These are phyloP conservation scores for Ormyrus nitidulus DNA, from an alignment of 2,888 invertebrate genomes.

Conservation along the genomic window DNA sequence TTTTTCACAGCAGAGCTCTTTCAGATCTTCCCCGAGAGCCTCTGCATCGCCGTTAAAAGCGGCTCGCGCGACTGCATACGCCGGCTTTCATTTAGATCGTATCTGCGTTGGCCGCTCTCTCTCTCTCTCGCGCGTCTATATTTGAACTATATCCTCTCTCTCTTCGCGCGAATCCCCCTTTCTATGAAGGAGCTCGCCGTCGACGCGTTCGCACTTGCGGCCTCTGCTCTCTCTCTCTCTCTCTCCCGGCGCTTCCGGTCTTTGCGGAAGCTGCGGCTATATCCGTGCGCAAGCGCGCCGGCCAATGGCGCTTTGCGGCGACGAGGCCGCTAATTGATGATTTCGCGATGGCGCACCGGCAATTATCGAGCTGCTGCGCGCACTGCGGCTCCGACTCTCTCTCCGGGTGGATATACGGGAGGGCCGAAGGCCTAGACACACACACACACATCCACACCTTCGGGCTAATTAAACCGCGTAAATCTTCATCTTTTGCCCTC, in stretches of 20 bases:
- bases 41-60: background rate
- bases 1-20: too few species aligned
- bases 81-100: slow-evolving; percentile 52
- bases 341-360: slow-evolving; percentile 23
- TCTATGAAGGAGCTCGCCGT: slow-evolving; percentile 32
- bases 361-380: slow-evolving; percentile 44
- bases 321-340: slow-evolving; percentile 48
- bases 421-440: too few species aligned
- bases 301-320: background rate
- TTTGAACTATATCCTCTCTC: slow-evolving; percentile 28
- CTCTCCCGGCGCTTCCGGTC: slow-evolving; percentile 35
- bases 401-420: background rate
- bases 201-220: slow-evolving; percentile 16
- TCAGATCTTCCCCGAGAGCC: background rate
- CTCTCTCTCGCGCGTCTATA: slow-evolving; percentile 38
- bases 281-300: background rate
- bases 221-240: background rate
- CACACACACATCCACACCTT: background rate
- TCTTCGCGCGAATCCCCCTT: background rate
- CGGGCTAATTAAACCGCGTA: slow-evolving; percentile 55
- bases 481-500: slow-evolving; percentile 50
- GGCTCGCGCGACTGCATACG: background rate
- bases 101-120: slow-evolving; percentile 21
- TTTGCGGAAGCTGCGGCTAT: slow-evolving; percentile 39
- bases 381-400: background rate